A percentile compares a stretch with the other conserved stretches of the same genome.
phyloP scores from a whole-genome alignment of 1,140 invertebrate genomes.

The Conus ventricosus region DNA sequence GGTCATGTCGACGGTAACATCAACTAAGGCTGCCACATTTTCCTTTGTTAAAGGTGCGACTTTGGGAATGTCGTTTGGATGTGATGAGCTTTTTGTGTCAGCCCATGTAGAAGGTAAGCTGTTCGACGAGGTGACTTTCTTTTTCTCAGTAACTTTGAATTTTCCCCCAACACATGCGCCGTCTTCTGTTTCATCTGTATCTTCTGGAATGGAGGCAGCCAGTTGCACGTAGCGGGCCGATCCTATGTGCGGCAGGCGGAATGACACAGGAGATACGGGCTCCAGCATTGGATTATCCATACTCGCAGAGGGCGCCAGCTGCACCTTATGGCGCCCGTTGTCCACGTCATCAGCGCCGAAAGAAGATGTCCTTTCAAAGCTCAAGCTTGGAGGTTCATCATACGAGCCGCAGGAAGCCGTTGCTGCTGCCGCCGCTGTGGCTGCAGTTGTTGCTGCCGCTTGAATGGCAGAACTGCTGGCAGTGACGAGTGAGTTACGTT shows the following conservation, averaged over 20 bases:
- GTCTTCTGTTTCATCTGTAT: conserved; percentile 26
- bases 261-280: background rate
- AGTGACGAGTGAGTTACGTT: conserved; percentile 24
- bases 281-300: conserved; percentile 4
- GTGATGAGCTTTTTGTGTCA: background rate
- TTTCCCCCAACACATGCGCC: conserved; percentile 27
- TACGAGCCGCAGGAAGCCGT: conserved; percentile 15
- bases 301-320: background rate
- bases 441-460: background rate
- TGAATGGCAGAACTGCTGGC: background rate
- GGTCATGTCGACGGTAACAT: background rate
- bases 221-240: conserved; percentile 25
- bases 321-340: background rate
- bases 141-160: conserved; percentile 30
- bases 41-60: background rate
- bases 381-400: background rate
- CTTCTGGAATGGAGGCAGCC: conserved; percentile 21
- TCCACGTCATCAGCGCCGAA: background rate
- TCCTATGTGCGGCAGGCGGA: conserved; percentile 11
- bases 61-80: conserved; percentile 3
- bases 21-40: conserved; percentile 17
- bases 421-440: conserved; percentile 23
- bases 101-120: conserved; percentile 15
- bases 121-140: background rate
- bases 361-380: no score